Percentiles rank a stretch among this genome's conserved stretches.
Evolutionary conservation across 2,113 vertebrate genomes (phyloP).

Genomic region (Eupsittula cactorum): DNA sequence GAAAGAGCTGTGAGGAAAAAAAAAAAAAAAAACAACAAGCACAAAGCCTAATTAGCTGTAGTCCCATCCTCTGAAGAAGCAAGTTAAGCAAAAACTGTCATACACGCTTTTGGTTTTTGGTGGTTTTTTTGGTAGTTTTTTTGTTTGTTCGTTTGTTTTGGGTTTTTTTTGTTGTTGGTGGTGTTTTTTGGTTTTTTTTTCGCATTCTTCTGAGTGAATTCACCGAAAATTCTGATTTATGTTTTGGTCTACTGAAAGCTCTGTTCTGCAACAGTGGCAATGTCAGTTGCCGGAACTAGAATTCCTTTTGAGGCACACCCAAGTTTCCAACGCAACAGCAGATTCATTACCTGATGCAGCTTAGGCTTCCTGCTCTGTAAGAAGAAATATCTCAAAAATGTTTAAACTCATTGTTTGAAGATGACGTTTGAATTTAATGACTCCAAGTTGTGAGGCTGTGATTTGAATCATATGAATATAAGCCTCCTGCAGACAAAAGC

Average conservation of each 20-base stretch:
- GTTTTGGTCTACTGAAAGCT: neutral
- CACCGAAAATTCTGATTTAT: neutral
- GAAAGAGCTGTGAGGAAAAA: fast-evolving
- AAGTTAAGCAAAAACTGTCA: neutral
- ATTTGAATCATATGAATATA: neutral
- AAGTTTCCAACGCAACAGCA: neutral
- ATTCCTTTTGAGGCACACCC: neutral
- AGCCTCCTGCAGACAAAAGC: neutral
- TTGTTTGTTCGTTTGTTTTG: too few relatives aligned
- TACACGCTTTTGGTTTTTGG: fast-evolving
- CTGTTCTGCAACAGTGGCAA: neutral
- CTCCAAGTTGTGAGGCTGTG: neutral
- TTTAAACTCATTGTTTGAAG: neutral
- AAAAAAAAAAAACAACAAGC: neutral
- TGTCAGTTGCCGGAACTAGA: neutral
- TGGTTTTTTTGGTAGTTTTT: neutral
- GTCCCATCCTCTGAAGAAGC: neutral
- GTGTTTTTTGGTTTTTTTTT: neutral
- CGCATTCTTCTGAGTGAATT: neutral
- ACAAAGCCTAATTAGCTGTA: neutral
- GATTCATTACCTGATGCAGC: neutral
- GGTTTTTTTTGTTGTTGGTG: too few relatives aligned
- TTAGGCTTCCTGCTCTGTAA: neutral
- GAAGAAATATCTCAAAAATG: neutral
- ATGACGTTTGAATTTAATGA: neutral